Conservation (phyloP, 1,140 invertebrate genomes). For the Daktulosphaira vitifoliae region DNA sequence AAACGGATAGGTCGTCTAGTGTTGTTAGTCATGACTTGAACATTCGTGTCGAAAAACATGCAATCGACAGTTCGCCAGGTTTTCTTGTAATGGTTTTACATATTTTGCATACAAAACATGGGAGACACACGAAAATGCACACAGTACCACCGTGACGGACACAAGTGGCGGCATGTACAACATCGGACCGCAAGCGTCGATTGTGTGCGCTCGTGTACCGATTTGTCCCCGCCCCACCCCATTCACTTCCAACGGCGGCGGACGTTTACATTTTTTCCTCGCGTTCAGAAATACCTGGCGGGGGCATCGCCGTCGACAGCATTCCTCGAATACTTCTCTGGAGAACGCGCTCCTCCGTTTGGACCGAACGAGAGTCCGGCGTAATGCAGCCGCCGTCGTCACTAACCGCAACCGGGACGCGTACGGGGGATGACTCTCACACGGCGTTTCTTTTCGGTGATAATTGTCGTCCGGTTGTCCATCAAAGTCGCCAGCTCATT, state of each 20-base stretch:
- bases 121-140: not conserved
- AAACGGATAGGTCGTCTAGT: no score
- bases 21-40: no score
- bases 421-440: no score
- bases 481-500: no score
- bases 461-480: no score
- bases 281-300: not conserved
- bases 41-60: no score
- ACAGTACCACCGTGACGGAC: not conserved
- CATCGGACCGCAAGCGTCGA: not conserved
- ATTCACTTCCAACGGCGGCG: not conserved
- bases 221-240: no score
- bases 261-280: slow-evolving; percentile 13
- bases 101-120: slow-evolving; percentile 3
- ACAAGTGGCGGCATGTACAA: no score
- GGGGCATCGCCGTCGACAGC: not conserved
- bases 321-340: slow-evolving; percentile 15
- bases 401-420: not conserved
- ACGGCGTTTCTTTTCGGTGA: no score
- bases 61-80: no score
- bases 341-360: not conserved
- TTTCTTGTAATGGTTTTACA: no score
- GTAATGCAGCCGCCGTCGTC: not conserved
- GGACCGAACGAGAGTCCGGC: no score
- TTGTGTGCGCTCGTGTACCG: not conserved